Base-by-base conservation (phyloP, 2,888 invertebrate genomes). In the Hemaris fuciformis region DNA sequence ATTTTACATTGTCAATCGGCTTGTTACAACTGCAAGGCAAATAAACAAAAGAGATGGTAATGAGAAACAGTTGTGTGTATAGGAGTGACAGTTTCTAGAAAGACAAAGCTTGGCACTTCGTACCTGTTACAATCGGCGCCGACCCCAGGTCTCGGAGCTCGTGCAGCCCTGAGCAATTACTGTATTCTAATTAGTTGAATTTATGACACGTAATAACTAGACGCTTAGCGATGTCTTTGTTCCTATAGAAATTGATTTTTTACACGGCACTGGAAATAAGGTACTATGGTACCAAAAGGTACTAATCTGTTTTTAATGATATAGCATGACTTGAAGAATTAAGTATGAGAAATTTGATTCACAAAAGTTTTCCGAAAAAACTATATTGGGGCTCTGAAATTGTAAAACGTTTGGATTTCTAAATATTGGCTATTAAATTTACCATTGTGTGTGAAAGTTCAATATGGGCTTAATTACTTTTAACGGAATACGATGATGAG, bases 101-200 rank as follows among this genome's bases (percentile, higher is more conserved):
- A 68, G 66, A 77, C 74, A 74, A 79, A 74, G 75, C 68, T 82
- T 81, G 27, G 53, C 53, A 53, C 72, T 64, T 64, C 78, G 90
- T 90, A 69, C 89, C 90, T 81, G 89, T 80, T 73, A 89, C 90
- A 75, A 76, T 60, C 63, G 65, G 84, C 78, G 31, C 81, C 75
- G 63, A 76, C 69, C 64, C 70, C 72, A 74, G 72, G 71, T 67
- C 67, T 66, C 61, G 64, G 57, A 62, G 71, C 71, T 67, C 71
- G 71, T 73, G 73, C 74, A 66, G 58, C 63, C 57, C 57, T 57
- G 27, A 23, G 25, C 48, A 60, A 60, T 60, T 60, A 41, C 53
- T 53, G 41, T 53, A 53, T 53, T 53, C 10, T 60, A 60, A 60
- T 60, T 60, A 60, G 46, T 41, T 22, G 38, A 48, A 60, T 60